Conservation (phyloP, 1,140 invertebrate genomes). For the Eubasilissa regina region DNA sequence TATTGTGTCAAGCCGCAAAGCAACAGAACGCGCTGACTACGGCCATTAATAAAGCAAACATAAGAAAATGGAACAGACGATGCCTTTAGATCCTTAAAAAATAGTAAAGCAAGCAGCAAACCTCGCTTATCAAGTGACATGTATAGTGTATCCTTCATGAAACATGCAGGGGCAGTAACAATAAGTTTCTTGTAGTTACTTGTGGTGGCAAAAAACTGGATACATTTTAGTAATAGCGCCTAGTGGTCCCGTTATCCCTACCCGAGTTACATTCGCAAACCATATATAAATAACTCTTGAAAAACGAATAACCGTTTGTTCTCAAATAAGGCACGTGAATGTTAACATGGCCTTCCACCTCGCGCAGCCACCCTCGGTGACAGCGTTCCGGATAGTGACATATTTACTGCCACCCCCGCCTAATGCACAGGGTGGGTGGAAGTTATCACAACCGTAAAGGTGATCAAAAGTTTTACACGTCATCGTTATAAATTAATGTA, state of each 20-base stretch:
- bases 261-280: conserved; percentile 38
- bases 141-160: conserved; percentile 36
- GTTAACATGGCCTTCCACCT: conserved; percentile 49
- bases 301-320: conserved; percentile 60
- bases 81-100: too few relatives aligned
- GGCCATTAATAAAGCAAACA: too few relatives aligned
- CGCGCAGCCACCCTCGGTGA: conserved; percentile 47
- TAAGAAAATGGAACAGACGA: too few relatives aligned
- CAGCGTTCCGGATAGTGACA: conserved; percentile 59
- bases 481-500: too few relatives aligned
- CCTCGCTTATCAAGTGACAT: conserved; percentile 23
- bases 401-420: conserved; percentile 58
- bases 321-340: conserved; percentile 59
- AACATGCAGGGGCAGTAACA: conserved; percentile 26
- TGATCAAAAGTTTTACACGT: too few relatives aligned
- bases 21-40: too few relatives aligned
- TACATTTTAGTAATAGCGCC: conserved; percentile 34
- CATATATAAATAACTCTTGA: conserved; percentile 53
- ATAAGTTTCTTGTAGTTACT: conserved; percentile 25
- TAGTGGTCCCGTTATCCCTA: conserved; percentile 35
- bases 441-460: not conserved
- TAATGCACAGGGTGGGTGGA: not conserved
- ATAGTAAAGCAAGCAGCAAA: not conserved
- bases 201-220: conserved; percentile 12
- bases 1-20: too few relatives aligned